Evolutionary conservation across 2,113 vertebrate species (phyloP).

Genomic region (Callocephalon fimbriatum): DNA sequence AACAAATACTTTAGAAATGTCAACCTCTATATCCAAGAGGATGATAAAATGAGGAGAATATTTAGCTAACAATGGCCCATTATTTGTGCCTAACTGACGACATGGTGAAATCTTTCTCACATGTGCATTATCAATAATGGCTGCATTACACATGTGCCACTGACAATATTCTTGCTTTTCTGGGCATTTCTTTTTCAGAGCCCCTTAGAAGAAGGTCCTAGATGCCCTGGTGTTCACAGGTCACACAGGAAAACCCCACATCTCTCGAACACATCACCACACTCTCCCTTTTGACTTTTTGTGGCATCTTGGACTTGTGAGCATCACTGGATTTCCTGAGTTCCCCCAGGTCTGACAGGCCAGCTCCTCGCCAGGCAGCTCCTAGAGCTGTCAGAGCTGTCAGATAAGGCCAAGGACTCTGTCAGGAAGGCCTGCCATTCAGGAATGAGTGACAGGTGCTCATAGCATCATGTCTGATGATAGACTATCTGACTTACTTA

Average conservation of each 20-base stretch:
- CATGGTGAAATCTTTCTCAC: not conserved
- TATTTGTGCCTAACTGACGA: not conserved
- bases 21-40: not conserved
- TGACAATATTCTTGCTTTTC: not conserved
- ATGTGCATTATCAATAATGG: not conserved
- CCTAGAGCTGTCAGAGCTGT: conserved; percentile 6
- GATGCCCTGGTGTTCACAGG: not conserved
- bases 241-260: not conserved
- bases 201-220: not conserved
- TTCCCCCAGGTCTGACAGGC: not conserved
- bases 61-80: conserved; percentile 7
- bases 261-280: not conserved
- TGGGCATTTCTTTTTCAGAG: not conserved
- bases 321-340: not conserved
- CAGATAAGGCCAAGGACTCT: not conserved
- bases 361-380: not conserved
- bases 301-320: not conserved
- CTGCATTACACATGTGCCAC: not conserved
- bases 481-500: conserved; percentile 2
- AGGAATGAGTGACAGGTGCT: not conserved
- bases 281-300: not conserved
- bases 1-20: not conserved
- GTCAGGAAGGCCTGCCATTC: not conserved
- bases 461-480: not conserved
- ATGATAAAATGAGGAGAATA: conserved; percentile 1